Percentiles rank a stretch among this genome's conserved stretches.
Evolutionary conservation across 2,888 invertebrate species (phyloP).

Genomic region (Volucella bombylans): DNA sequence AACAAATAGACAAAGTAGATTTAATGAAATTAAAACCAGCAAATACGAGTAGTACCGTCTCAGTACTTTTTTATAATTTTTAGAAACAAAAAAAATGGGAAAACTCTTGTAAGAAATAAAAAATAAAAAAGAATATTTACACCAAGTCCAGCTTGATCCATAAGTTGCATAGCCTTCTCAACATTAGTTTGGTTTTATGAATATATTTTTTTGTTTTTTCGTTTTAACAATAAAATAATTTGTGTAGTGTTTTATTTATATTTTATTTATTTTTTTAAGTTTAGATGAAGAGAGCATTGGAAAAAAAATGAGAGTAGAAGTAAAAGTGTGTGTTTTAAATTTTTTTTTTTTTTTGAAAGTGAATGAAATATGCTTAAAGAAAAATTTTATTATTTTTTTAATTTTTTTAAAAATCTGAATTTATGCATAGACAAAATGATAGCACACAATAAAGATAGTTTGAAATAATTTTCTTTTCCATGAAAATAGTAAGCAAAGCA

Average conservation of each 20-base stretch:
- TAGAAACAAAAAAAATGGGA: conserved; percentile 13
- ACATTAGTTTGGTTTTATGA: conserved; percentile 56
- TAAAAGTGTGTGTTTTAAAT: conserved; percentile 75
- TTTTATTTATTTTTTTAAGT: conserved; percentile 61
- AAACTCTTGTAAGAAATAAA: conserved; percentile 39
- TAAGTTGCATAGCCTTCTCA: conserved; percentile 93
- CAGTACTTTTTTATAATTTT: not conserved
- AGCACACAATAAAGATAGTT: conserved; percentile 54
- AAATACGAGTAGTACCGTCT: not conserved
- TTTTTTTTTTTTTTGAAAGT: conserved; percentile 47
- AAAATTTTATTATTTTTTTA: conserved; percentile 15
- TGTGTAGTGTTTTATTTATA: conserved; percentile 67
- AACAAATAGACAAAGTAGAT: conserved; percentile 4
- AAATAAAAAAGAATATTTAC: conserved; percentile 87
- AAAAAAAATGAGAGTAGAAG: conserved; percentile 76
- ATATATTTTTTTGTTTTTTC: conserved; percentile 66
- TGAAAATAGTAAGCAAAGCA: conserved; percentile 24
- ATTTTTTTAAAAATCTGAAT: conserved; percentile 63
- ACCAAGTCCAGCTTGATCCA: conserved; percentile 94
- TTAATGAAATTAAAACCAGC: conserved; percentile 23
- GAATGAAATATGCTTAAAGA: conserved; percentile 49
- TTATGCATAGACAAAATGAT: conserved; percentile 74
- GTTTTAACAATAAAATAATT: conserved; percentile 68
- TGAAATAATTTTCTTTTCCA: not conserved
- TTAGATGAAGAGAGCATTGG: conserved; percentile 72